These are phyloP conservation scores for Chloroceryle inda DNA, from an alignment of 2,797 vertebrate species.

Conservation along the genomic window DNA sequence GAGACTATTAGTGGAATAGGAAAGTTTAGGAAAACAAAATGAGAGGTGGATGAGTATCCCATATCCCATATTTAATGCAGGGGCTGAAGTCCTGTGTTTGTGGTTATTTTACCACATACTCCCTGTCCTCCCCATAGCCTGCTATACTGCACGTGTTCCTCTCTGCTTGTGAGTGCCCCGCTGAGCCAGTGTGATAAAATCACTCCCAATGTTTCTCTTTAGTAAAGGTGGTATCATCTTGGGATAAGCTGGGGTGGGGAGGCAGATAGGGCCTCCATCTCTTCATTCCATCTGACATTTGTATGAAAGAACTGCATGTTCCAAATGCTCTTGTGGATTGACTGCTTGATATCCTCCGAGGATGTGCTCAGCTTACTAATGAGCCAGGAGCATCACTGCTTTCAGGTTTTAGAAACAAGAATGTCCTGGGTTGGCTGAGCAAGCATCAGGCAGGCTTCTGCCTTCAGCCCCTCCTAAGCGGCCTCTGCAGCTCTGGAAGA, in stretches of 20 bases:
- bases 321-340: neutral
- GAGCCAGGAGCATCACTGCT: rapidly evolving
- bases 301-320: neutral
- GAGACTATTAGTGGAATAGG: neutral
- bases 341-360: neutral
- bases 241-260: neutral
- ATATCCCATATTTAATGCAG: neutral
- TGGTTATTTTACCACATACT: neutral
- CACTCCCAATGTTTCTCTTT: neutral
- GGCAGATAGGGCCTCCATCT: neutral
- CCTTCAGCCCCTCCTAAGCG: neutral
- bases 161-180: neutral
- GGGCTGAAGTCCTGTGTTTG: neutral
- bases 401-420: neutral
- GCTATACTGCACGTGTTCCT: rapidly evolving
- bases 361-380: neutral
- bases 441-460: neutral
- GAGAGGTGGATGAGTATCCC: neutral
- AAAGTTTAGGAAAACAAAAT: neutral
- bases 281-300: neutral
- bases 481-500: neutral
- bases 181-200: neutral
- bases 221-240: neutral
- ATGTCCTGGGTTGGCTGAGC: neutral
- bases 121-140: neutral